These are phyloP conservation scores for Sciurus vulgaris DNA, from an alignment of 2,797 vertebrate species.

Conservation along the genomic window DNA sequence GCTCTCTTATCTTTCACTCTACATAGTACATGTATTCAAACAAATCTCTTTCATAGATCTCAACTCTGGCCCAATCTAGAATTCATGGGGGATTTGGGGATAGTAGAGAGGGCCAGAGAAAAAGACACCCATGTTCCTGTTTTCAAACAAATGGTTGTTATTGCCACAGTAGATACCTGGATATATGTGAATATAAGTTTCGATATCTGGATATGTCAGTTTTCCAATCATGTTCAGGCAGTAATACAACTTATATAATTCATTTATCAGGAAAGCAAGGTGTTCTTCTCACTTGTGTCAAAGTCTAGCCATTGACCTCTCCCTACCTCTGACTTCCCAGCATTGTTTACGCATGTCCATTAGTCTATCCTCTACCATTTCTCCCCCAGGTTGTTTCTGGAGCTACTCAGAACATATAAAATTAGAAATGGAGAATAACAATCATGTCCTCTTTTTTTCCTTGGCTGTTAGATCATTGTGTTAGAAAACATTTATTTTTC, in stretches of 20 bases:
- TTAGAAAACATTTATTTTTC: constrained; percentile 37
- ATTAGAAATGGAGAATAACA: neutral
- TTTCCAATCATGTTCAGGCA: neutral
- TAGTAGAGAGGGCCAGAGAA: neutral
- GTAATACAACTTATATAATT: neutral
- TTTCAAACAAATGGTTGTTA: constrained; percentile 9
- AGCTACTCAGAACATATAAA: neutral
- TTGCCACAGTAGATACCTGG: neutral
- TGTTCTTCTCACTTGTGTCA: neutral
- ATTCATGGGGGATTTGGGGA: neutral
- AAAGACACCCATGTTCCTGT: neutral
- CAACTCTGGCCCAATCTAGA: neutral
- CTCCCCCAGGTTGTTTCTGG: neutral
- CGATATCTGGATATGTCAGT: neutral
- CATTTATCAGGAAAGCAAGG: neutral
- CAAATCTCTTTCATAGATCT: neutral
- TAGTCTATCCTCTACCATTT: neutral
- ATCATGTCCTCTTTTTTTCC: neutral
- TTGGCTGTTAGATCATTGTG: neutral
- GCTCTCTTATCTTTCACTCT: neutral
- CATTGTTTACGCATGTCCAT: neutral
- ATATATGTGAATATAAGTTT: neutral
- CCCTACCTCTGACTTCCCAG: neutral
- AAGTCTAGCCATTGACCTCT: neutral
- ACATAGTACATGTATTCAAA: neutral